Percentiles rank a stretch among this genome's conserved stretches.
phyloP scores from a whole-genome alignment of 2,888 invertebrate genomes.

The Platynereis dumerilii region DNA sequence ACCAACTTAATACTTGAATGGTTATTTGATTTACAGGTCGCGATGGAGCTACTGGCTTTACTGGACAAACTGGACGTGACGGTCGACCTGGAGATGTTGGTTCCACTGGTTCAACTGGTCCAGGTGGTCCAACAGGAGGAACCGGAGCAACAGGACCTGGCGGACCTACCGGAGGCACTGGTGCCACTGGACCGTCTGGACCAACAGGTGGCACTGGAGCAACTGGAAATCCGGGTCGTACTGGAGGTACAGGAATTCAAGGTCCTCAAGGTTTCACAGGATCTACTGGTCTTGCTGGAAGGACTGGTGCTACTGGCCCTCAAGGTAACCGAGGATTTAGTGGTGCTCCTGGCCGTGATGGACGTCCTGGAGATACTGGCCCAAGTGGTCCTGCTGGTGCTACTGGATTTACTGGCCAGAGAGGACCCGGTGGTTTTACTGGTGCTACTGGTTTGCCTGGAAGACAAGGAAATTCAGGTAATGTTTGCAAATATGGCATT shows the following conservation, averaged over 20 bases:
- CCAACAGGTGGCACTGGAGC: conserved; percentile 24
- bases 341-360: conserved; percentile 9
- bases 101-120: conserved; percentile 5
- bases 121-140: conserved; percentile 7
- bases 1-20: too few species aligned
- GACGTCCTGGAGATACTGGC: conserved; percentile 10
- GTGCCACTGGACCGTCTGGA: conserved; percentile 30
- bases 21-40: conserved; percentile 3
- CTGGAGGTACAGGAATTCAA: conserved; percentile 19
- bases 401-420: conserved; percentile 22
- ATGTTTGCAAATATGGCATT: too few species aligned
- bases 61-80: not conserved
- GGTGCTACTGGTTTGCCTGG: conserved; percentile 23
- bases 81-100: conserved; percentile 16
- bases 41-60: conserved; percentile 11
- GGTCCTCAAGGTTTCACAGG: conserved; percentile 12
- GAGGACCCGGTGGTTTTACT: conserved; percentile 23
- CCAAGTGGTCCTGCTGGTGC: conserved; percentile 7
- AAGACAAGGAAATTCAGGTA: conserved; percentile 7
- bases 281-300: conserved; percentile 12
- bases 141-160: conserved; percentile 25
- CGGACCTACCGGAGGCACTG: conserved; percentile 31
- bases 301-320: conserved; percentile 18
- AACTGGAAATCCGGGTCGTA: conserved; percentile 26
- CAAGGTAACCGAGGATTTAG: conserved; percentile 14